A percentile compares a stretch with the other conserved stretches of the same genome.
These are phyloP conservation scores for Drosophila nikananu DNA, from an alignment of 1,140 invertebrate species.

Conservation along the genomic window DNA sequence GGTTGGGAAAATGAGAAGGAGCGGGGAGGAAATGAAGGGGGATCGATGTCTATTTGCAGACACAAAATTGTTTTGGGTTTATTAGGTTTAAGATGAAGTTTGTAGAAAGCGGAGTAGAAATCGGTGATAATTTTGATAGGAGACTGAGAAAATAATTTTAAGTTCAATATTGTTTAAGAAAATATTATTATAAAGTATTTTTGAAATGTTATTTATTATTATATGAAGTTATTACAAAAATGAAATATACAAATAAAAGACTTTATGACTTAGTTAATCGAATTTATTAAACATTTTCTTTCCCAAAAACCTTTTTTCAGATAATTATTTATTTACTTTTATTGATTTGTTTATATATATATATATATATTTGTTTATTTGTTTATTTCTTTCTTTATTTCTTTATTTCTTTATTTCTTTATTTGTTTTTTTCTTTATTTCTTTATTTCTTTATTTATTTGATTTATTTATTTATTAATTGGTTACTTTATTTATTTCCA, in stretches of 20 bases:
- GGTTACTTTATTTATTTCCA: neutral
- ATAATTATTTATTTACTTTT: too few species aligned
- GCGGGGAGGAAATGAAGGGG: constrained; percentile 4
- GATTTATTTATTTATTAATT: neutral
- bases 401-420: too few species aligned
- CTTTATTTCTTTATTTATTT: neutral
- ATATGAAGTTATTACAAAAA: too few species aligned
- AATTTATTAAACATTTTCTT: neutral
- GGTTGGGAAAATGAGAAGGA: neutral
- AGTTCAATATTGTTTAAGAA: too few species aligned
- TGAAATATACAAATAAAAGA: neutral
- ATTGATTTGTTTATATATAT: too few species aligned
- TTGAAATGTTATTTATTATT: too few species aligned
- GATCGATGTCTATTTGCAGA: constrained; percentile 17
- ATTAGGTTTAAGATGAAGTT: constrained; percentile 56
- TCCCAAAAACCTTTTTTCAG: neutral
- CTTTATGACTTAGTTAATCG: neutral
- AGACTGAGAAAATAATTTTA: neutral
- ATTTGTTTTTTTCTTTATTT: neutral
- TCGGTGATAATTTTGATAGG: too few species aligned
- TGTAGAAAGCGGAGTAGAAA: neutral
- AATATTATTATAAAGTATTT: too few species aligned
- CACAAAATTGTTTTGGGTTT: constrained; percentile 69
- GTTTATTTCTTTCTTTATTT: too few species aligned
- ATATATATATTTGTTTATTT: neutral